phyloP scores from a whole-genome alignment of 1,140 invertebrate species.

The Ips typographus region DNA sequence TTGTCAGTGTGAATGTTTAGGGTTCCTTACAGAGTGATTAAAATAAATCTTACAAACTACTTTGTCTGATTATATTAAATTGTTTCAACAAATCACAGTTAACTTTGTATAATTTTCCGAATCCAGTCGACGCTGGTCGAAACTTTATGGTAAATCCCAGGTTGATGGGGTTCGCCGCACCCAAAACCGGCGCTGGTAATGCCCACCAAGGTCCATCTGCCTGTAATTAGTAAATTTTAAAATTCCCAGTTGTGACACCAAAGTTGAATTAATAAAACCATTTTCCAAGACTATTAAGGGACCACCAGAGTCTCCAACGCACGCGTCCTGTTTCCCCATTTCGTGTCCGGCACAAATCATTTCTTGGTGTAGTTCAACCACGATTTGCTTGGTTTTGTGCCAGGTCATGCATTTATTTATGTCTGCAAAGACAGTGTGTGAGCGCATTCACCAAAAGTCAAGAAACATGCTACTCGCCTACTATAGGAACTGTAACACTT shows the following conservation, averaged over 20 bases:
- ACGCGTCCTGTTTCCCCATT: conserved; percentile 79
- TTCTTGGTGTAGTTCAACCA: conserved; percentile 70
- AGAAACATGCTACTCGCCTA: conserved; percentile 60
- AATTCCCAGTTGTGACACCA: not conserved
- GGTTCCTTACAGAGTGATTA: no score
- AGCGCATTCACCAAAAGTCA: not conserved
- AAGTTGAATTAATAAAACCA: conserved; percentile 27
- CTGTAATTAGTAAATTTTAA: conserved; percentile 42
- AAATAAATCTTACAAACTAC: no score
- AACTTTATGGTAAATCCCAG: conserved; percentile 82
- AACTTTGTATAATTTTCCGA: conserved; percentile 53
- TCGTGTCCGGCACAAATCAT: conserved; percentile 85
- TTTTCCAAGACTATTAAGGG: conserved; percentile 69
- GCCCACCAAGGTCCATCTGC: conserved; percentile 76
- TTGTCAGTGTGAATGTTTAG: no score
- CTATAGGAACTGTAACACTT: conserved; percentile 76
- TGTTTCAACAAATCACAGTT: not conserved
- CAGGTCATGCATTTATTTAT: conserved; percentile 72
- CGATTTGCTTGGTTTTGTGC: conserved; percentile 76
- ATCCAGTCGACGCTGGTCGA: conserved; percentile 73
- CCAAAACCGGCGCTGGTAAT: conserved; percentile 86
- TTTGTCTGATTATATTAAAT: no score
- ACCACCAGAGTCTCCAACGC: conserved; percentile 82
- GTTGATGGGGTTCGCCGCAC: conserved; percentile 81
- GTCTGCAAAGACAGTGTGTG: conserved; percentile 49